Conservation (phyloP, 2,888 invertebrate genomes). For the Lysandra coridon region DNA sequence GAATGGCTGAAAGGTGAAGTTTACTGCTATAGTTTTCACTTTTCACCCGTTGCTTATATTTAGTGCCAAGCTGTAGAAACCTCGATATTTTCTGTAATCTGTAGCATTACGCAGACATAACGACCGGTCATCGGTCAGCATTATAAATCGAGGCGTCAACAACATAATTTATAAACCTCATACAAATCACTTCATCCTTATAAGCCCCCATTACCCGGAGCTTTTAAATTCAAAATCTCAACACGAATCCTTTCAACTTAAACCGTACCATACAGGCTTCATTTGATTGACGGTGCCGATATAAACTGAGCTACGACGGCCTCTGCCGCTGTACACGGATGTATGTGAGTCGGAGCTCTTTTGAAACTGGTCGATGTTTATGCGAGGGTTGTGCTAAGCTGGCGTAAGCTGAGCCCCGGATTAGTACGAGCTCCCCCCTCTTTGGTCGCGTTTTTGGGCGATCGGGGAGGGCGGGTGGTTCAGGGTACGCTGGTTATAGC, state of each 20-base stretch:
- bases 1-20: too few relatives aligned
- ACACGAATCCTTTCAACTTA: conserved; percentile 63
- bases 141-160: background rate
- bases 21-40: too few relatives aligned
- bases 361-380: conserved; percentile 50
- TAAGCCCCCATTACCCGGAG: conserved; percentile 34
- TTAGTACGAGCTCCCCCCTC: conserved; percentile 22
- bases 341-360: conserved; percentile 41
- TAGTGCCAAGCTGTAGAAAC: too few relatives aligned
- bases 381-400: conserved; percentile 48
- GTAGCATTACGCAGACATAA: background rate
- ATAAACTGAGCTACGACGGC: conserved; percentile 36
- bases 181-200: conserved; percentile 10
- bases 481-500: conserved; percentile 49
- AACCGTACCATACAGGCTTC: conserved; percentile 59
- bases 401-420: conserved; percentile 34
- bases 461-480: conserved; percentile 44
- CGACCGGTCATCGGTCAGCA: background rate
- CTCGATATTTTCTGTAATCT: too few relatives aligned
- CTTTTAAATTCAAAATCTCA: conserved; percentile 54
- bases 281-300: conserved; percentile 53
- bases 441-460: conserved; percentile 40
- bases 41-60: too few relatives aligned
- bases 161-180: conserved; percentile 11
- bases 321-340: conserved; percentile 43